A percentile compares a stretch with the other conserved stretches of the same genome.
Conservation (phyloP, 2,113 vertebrate genomes). For the Cyanoderma ruficeps region DNA sequence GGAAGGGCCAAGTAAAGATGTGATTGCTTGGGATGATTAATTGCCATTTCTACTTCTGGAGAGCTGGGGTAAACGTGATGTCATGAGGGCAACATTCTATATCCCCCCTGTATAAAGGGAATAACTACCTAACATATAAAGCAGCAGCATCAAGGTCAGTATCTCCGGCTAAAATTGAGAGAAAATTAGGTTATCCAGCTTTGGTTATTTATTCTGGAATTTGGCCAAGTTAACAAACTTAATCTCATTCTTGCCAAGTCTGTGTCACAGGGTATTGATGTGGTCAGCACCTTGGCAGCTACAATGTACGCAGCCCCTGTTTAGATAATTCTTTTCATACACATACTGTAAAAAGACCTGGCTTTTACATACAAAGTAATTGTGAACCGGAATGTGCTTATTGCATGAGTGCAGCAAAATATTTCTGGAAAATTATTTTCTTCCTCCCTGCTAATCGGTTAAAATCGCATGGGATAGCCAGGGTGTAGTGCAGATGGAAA, state of each 20-base stretch:
- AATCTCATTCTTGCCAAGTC: constrained; percentile 15
- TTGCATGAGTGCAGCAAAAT: constrained; percentile 45
- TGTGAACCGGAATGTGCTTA: constrained; percentile 18
- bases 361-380: constrained; percentile 10
- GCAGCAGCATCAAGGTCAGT: rapidly evolving
- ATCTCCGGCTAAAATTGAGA: neutral
- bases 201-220: neutral
- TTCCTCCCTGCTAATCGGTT: constrained; percentile 11
- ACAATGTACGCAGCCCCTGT: neutral
- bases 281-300: constrained; percentile 37
- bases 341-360: neutral
- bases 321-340: constrained; percentile 3
- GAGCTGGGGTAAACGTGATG: neutral
- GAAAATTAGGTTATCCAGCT: neutral
- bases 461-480: neutral
- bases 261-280: constrained; percentile 12
- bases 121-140: neutral
- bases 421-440: constrained; percentile 54
- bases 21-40: neutral
- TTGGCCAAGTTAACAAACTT: neutral
- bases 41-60: neutral
- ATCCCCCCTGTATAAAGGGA: neutral
- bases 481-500: constrained; percentile 61
- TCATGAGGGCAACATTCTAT: neutral
- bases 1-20: neutral